Percentiles rank a stretch among this genome's conserved stretches.
Evolutionary conservation across 2,888 invertebrate species (phyloP).

Genomic region (Mimas tiliae): DNA sequence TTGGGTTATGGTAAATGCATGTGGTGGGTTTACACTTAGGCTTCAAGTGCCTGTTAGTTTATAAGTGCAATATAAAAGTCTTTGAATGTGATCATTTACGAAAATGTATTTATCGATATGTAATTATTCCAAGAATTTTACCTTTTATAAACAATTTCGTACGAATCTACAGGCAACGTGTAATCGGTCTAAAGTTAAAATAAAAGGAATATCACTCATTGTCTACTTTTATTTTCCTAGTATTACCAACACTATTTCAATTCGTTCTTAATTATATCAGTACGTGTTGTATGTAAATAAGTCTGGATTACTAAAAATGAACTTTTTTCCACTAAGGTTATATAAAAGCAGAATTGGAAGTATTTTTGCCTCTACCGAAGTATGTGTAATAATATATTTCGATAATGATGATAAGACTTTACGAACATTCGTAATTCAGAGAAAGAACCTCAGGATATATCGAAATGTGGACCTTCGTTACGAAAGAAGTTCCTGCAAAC

Average conservation of each 20-base stretch:
- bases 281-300: too few relatives aligned
- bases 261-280: background rate
- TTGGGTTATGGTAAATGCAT: slow-evolving; percentile 74
- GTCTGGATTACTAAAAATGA: too few relatives aligned
- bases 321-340: too few relatives aligned
- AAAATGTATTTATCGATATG: slow-evolving; percentile 71
- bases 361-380: too few relatives aligned
- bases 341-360: too few relatives aligned
- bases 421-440: too few relatives aligned
- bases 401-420: too few relatives aligned
- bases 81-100: slow-evolving; percentile 79
- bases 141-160: slow-evolving; percentile 71
- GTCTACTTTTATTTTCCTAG: slow-evolving; percentile 30
- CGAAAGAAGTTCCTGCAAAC: too few relatives aligned
- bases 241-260: background rate
- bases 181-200: slow-evolving; percentile 67
- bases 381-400: too few relatives aligned
- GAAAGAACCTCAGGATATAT: too few relatives aligned
- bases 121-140: slow-evolving; percentile 64
- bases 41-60: slow-evolving; percentile 65
- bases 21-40: slow-evolving; percentile 80
- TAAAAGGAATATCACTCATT: slow-evolving; percentile 44
- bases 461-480: too few relatives aligned
- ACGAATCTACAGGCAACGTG: slow-evolving; percentile 64
- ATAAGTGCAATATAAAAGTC: slow-evolving; percentile 71